Conservation (phyloP, 2,797 vertebrate species). For the Gymnoscopelus microlampas region DNA sequence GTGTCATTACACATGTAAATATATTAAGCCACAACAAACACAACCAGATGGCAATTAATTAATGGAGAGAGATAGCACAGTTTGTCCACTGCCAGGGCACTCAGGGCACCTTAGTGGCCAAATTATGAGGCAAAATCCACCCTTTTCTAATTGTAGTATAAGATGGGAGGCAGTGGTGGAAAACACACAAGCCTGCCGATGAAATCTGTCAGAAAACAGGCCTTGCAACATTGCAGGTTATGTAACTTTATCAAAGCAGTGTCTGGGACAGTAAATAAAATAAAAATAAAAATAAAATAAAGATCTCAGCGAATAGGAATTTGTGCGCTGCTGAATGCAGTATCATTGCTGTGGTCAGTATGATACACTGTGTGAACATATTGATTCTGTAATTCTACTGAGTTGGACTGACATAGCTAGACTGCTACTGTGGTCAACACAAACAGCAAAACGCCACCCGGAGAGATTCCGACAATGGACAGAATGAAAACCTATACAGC, state of each 20-base stretch:
- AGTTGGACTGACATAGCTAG: neutral
- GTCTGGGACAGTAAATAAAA: neutral
- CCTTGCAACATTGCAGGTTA: neutral
- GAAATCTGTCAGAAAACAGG: neutral
- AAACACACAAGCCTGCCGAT: neutral
- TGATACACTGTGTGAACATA: no score
- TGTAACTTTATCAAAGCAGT: neutral
- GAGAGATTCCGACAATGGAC: neutral
- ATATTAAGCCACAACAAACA: no score
- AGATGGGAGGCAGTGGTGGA: neutral
- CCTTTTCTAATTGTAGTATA: no score
- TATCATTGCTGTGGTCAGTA: neutral
- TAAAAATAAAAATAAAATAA: neutral
- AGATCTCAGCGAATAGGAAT: no score
- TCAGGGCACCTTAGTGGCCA: no score
- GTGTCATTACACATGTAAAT: no score
- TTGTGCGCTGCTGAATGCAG: no score
- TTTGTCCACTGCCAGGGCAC: no score
- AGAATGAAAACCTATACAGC: neutral
- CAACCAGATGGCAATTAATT: no score
- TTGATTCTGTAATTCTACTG: no score
- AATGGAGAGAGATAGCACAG: no score
- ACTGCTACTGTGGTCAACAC: conserved; percentile 5
- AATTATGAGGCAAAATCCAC: no score
- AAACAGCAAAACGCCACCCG: neutral